These are phyloP conservation scores for Myotis findleyi DNA, from an alignment of 2,797 vertebrate genomes.

Conservation along the genomic window DNA sequence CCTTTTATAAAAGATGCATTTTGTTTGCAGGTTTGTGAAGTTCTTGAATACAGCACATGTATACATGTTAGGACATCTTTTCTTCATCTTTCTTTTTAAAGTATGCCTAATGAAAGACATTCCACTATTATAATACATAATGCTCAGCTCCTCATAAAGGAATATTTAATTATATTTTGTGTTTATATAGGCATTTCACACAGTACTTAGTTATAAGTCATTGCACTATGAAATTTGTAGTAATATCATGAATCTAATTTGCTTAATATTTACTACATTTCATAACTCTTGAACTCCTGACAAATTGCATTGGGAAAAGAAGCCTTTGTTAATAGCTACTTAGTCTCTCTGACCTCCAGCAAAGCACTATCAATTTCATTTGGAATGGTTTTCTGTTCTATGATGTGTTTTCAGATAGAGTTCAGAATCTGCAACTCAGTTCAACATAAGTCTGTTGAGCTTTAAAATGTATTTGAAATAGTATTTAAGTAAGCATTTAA, in stretches of 20 bases:
- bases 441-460: conserved; percentile 71
- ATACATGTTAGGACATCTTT: conserved; percentile 82
- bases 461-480: conserved; percentile 77
- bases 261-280: conserved; percentile 62
- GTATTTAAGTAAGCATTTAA: conserved; percentile 74
- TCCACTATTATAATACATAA: conserved; percentile 80
- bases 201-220: conserved; percentile 80
- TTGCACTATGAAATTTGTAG: conserved; percentile 86
- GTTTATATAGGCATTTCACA: conserved; percentile 84
- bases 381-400: conserved; percentile 67
- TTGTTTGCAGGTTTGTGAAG: conserved; percentile 75
- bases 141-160: conserved; percentile 82
- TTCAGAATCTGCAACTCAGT: conserved; percentile 69
- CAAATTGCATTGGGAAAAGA: conserved; percentile 48
- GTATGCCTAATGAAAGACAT: conserved; percentile 85
- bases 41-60: conserved; percentile 82
- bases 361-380: conserved; percentile 50
- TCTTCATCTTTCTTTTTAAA: conserved; percentile 74
- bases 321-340: conserved; percentile 48
- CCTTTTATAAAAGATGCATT: conserved; percentile 62
- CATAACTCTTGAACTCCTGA: conserved; percentile 14
- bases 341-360: conserved; percentile 4
- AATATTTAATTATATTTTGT: conserved; percentile 84
- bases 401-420: conserved; percentile 61
- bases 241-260: conserved; percentile 79